phyloP scores from a whole-genome alignment of 30 jellyfish, hydroid and myxozoan species.

The Turritopsis rubra region DNA sequence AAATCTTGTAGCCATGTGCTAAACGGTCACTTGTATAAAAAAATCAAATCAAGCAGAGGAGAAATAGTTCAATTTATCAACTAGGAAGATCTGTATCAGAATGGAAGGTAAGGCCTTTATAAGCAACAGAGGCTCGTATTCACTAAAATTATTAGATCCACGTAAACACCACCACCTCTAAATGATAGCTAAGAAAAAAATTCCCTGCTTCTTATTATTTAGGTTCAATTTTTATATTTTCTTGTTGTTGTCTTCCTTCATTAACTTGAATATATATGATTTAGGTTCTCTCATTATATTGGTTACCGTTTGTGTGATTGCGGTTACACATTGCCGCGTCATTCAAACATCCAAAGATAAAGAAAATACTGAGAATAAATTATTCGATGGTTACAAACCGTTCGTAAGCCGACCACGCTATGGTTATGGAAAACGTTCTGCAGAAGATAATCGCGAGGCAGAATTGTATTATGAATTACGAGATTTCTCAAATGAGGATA shows the following conservation, averaged over 20 bases:
- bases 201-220: too few species aligned
- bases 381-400: conserved; percentile 15
- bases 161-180: too few species aligned
- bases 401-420: conserved; percentile 3
- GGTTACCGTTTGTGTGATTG: neutral
- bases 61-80: neutral
- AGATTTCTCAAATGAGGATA: neutral
- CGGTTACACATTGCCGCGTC: neutral
- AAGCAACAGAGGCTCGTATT: too few species aligned
- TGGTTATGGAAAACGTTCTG: conserved; percentile 11
- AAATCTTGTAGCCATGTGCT: neutral
- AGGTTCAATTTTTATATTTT: neutral
- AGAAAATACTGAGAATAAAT: neutral
- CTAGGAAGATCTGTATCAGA: neutral
- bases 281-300: neutral
- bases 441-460: neutral
- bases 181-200: too few species aligned
- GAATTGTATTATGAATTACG: conserved; percentile 1
- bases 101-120: neutral
- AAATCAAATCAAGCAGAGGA: neutral
- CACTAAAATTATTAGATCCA: too few species aligned
- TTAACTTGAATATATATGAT: neutral
- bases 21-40: neutral
- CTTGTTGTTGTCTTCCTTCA: neutral
- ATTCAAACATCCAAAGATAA: neutral